phyloP scores from a whole-genome alignment of 2,797 vertebrate genomes.

The Schizothorax lantsangensis region DNA sequence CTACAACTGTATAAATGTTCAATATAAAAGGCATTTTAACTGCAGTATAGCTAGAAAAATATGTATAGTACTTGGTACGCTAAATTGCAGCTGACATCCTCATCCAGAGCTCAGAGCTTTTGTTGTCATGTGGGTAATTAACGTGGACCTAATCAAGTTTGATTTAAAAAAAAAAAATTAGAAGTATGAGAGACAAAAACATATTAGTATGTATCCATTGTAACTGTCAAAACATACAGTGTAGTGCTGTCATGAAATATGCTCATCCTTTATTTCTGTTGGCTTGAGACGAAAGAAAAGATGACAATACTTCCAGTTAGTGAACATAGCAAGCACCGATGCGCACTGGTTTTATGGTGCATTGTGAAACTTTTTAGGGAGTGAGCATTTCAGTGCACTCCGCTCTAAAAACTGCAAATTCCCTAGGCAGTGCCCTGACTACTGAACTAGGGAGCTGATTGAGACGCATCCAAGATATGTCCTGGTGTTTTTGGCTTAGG shows the following conservation, averaged over 20 bases:
- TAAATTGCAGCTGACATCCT: not conserved
- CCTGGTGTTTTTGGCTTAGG: not conserved
- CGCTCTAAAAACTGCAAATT: not conserved
- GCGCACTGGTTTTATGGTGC: not conserved
- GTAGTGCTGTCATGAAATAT: not conserved
- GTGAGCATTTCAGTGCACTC: not conserved
- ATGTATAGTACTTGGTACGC: not conserved
- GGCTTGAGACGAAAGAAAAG: not conserved
- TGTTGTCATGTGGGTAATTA: not conserved
- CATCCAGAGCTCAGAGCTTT: not conserved
- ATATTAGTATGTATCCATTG: not conserved
- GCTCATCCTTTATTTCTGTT: not conserved
- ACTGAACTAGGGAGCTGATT: not conserved
- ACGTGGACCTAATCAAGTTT: not conserved
- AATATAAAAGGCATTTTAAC: constrained; percentile 9
- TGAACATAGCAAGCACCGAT: not conserved
- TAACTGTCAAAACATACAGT: not conserved
- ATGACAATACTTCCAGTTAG: not conserved
- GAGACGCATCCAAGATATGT: not conserved
- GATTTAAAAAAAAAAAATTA: not conserved
- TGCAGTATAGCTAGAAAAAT: not conserved
- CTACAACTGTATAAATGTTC: not conserved
- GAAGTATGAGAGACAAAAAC: too few species aligned
- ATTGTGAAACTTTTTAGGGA: not conserved
- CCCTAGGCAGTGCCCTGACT: constrained; percentile 5